Conservation (phyloP, 2,797 vertebrate species). For the Xenops minutus region DNA sequence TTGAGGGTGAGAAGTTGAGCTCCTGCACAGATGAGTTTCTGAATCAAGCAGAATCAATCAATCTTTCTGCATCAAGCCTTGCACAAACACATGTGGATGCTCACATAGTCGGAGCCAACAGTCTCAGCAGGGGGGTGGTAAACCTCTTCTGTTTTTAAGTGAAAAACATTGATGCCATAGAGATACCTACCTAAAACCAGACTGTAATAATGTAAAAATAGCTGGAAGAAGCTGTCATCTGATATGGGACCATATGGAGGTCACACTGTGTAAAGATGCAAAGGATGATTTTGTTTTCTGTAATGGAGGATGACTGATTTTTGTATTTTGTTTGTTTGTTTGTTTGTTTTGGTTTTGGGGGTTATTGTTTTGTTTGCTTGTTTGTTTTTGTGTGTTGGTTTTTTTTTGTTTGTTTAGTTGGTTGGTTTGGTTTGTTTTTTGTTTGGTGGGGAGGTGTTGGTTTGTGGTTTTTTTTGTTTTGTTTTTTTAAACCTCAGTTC, state of each 20-base stretch:
- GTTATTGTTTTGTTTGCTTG: not conserved
- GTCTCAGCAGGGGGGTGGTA: not conserved
- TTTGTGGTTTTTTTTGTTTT: no score
- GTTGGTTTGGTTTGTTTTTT: no score
- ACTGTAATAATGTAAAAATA: not conserved
- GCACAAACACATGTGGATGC: fast-evolving
- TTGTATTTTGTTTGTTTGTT: not conserved
- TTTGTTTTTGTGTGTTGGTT: no score
- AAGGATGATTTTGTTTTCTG: not conserved
- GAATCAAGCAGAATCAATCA: not conserved
- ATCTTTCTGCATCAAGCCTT: not conserved
- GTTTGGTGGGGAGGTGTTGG: no score
- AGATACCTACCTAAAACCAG: not conserved
- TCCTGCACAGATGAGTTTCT: not conserved
- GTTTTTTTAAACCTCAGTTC: no score
- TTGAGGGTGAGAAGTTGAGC: not conserved
- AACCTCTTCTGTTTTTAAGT: not conserved
- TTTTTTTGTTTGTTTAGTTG: no score
- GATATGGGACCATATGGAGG: not conserved
- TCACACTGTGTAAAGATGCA: not conserved
- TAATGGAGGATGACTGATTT: not conserved
- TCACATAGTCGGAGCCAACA: fast-evolving
- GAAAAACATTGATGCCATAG: not conserved
- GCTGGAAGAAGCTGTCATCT: not conserved
- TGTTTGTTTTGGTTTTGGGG: no score